phyloP scores from a whole-genome alignment of 2,797 vertebrate genomes.

The Heteromormyrus szaboi region DNA sequence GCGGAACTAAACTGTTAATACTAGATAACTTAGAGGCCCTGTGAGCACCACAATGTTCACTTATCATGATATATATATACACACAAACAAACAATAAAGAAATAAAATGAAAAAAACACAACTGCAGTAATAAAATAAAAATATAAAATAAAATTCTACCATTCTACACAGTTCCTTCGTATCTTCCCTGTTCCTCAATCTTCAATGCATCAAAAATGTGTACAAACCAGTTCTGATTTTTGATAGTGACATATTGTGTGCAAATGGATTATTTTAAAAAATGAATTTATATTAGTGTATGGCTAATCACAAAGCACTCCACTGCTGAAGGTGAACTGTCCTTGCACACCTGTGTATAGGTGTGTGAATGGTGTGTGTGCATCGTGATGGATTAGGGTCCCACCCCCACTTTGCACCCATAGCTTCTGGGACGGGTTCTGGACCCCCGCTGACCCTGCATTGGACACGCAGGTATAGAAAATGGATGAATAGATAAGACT shows the following conservation, averaged over 20 bases:
- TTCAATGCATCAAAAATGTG: not conserved
- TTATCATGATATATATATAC: not conserved
- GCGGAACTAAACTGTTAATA: not conserved
- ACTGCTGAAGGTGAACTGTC: not conserved
- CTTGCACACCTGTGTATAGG: not conserved
- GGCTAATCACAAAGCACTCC: not conserved
- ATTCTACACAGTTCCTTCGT: not conserved
- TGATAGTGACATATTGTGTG: not conserved
- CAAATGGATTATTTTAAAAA: not conserved
- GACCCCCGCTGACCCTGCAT: not conserved
- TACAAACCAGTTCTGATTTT: not conserved
- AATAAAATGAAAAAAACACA: not conserved
- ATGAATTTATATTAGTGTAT: not conserved
- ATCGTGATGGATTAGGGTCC: not conserved
- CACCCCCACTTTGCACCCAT: not conserved
- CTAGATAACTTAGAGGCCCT: not conserved
- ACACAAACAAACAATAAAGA: not conserved
- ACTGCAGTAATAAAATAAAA: not conserved
- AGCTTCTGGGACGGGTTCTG: not conserved
- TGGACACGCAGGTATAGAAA: not conserved
- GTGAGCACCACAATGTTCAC: not conserved
- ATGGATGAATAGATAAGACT: not conserved
- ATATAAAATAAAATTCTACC: not conserved
- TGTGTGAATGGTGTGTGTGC: not conserved
- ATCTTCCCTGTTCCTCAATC: not conserved